Percentiles rank a stretch among this genome's conserved stretches.
phyloP scores from a whole-genome alignment of 37 sponge, comb jelly and placozoan species.

The Oscarella lobularis region DNA sequence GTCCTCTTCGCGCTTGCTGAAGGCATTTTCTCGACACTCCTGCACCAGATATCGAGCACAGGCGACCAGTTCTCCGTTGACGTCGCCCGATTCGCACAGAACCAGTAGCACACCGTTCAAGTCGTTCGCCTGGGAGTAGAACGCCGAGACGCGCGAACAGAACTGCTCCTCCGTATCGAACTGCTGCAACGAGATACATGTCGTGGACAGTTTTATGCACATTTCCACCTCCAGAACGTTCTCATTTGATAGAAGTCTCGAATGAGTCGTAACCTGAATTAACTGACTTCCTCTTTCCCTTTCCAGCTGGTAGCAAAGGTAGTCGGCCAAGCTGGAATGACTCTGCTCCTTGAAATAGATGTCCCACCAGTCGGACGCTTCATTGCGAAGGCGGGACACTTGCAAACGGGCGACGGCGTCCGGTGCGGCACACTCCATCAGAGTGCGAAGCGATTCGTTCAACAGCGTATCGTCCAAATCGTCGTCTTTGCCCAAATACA shows the following conservation, averaged over 20 bases:
- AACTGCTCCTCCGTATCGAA: conserved; percentile 5
- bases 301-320: background rate
- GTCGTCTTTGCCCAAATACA: too few relatives aligned
- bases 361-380: conserved; percentile 2
- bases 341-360: conserved; percentile 6
- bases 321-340: conserved; percentile 5
- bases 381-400: background rate
- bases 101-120: conserved; percentile 10
- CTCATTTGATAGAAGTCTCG: conserved; percentile 1
- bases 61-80: conserved; percentile 27
- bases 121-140: background rate
- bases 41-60: conserved; percentile 34
- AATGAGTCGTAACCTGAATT: conserved; percentile 13
- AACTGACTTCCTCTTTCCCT: too few relatives aligned
- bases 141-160: background rate
- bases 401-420: conserved; percentile 12
- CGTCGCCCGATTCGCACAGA: conserved; percentile 35
- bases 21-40: conserved; percentile 9
- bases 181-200: background rate
- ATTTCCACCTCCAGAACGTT: background rate
- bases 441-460: background rate
- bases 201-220: background rate
- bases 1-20: background rate
- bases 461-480: conserved; percentile 3
- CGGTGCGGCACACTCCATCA: conserved; percentile 16